A percentile compares a stretch with the other conserved stretches of the same genome.
Conservation (phyloP, 2,888 invertebrate genomes). For the Zeuzera pyrina region DNA sequence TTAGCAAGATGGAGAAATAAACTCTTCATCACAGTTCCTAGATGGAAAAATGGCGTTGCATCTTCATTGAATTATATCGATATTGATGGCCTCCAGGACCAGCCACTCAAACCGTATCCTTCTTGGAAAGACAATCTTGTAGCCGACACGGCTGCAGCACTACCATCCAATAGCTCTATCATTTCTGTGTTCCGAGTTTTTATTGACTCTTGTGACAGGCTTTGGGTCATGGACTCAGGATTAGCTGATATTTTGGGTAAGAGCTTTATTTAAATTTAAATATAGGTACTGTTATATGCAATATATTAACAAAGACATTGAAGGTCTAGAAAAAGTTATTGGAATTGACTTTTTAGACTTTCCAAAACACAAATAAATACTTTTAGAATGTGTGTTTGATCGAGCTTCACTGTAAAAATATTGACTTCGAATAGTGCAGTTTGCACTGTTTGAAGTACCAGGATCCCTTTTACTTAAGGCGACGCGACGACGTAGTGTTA, state of each 20-base stretch:
- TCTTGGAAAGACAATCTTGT: slow-evolving; percentile 85
- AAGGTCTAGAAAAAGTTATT: no score
- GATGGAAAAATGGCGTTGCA: slow-evolving; percentile 81
- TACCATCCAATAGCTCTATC: slow-evolving; percentile 74
- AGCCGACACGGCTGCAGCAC: slow-evolving; percentile 56
- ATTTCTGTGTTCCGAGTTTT: slow-evolving; percentile 82
- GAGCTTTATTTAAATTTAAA: slow-evolving; percentile 8
- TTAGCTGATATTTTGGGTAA: slow-evolving; percentile 81
- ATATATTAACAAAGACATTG: no score
- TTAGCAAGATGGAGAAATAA: slow-evolving; percentile 81
- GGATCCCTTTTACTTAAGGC: no score
- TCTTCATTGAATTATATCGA: slow-evolving; percentile 80
- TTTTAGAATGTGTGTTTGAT: no score
- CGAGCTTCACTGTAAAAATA: no score
- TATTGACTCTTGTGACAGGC: slow-evolving; percentile 83
- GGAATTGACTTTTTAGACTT: slow-evolving; percentile 2
- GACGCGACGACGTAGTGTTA: no score
- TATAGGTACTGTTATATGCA: slow-evolving; percentile 3
- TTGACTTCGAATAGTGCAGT: no score
- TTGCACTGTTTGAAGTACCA: no score
- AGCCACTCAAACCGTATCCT: slow-evolving; percentile 82
- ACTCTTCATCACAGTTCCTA: slow-evolving; percentile 79
- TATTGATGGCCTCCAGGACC: slow-evolving; percentile 77
- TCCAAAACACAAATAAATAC: no score
- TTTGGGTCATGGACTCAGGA: slow-evolving; percentile 89